phyloP scores from a whole-genome alignment of 2,113 vertebrate genomes.

The Ptyas mucosa region DNA sequence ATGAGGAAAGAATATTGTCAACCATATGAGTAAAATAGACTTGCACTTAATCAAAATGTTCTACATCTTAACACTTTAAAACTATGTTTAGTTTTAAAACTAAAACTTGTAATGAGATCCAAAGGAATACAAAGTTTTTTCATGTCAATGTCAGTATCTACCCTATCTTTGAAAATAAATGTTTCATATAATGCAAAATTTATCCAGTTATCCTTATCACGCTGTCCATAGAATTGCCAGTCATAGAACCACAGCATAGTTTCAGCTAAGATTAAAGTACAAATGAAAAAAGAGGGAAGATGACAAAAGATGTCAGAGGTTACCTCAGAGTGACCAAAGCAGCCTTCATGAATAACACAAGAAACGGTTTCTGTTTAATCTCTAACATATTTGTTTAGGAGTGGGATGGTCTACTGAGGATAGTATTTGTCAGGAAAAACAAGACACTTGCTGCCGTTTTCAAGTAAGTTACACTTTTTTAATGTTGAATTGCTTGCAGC shows the following conservation, averaged over 20 bases:
- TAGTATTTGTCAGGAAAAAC: slow-evolving; percentile 98
- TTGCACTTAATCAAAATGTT: neutral
- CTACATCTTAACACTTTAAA: neutral
- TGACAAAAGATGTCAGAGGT: neutral
- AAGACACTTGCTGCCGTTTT: slow-evolving; percentile 92
- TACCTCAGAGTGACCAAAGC: neutral
- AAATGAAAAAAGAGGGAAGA: neutral
- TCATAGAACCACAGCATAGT: neutral
- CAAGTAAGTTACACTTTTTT: slow-evolving; percentile 80
- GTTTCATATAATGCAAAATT: neutral
- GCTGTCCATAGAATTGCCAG: neutral
- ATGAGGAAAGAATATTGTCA: neutral
- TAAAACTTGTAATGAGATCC: neutral
- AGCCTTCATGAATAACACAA: neutral
- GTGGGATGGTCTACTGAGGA: slow-evolving; percentile 96
- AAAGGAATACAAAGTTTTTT: neutral
- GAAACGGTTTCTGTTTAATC: neutral
- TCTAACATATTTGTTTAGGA: slow-evolving; percentile 75
- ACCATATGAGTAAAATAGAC: neutral
- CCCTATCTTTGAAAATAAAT: neutral
- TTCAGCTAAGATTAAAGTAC: neutral
- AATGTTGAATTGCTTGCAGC: neutral
- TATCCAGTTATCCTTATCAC: neutral
- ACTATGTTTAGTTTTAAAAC: neutral
- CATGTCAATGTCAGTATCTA: neutral